phyloP scores from a whole-genome alignment of 2,888 invertebrate genomes.

The Hydrotaea cyrtoneurina region DNA sequence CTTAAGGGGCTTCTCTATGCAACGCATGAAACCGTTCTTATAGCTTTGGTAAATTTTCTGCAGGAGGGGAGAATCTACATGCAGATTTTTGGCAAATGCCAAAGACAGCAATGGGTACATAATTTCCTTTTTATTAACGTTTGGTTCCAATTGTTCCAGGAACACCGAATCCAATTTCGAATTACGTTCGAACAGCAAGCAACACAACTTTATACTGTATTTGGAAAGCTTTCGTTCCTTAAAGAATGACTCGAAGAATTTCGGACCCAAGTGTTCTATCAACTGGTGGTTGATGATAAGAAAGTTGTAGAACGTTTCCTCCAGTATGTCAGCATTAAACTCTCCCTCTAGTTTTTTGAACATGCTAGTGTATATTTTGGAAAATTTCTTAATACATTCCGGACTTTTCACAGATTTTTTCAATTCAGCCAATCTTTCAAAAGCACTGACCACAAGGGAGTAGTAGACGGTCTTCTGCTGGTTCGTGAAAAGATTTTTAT shows the following conservation, averaged over 20 bases:
- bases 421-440: conserved; percentile 81
- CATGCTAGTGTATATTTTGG: conserved; percentile 81
- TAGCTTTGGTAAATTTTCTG: conserved; percentile 83
- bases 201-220: conserved; percentile 83
- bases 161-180: conserved; percentile 68
- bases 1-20: conserved; percentile 87
- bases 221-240: conserved; percentile 82
- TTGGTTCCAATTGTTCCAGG: conserved; percentile 74
- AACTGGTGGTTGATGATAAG: conserved; percentile 84
- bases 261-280: conserved; percentile 81
- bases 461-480: conserved; percentile 81
- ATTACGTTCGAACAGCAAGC: conserved; percentile 82
- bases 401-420: conserved; percentile 72
- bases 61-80: conserved; percentile 81
- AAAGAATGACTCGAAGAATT: conserved; percentile 83
- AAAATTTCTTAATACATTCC: conserved; percentile 79
- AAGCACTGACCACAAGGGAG: conserved; percentile 81
- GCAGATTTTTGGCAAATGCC: conserved; percentile 76
- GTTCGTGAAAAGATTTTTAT: conserved; percentile 75
- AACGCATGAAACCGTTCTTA: conserved; percentile 84
- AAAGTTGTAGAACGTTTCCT: conserved; percentile 83
- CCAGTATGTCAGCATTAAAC: conserved; percentile 82
- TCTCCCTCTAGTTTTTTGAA: conserved; percentile 79
- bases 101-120: conserved; percentile 84
- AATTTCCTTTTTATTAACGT: conserved; percentile 83